Base-by-base conservation (phyloP, 2,113 vertebrate genomes). In the Phaethon lepturus region DNA sequence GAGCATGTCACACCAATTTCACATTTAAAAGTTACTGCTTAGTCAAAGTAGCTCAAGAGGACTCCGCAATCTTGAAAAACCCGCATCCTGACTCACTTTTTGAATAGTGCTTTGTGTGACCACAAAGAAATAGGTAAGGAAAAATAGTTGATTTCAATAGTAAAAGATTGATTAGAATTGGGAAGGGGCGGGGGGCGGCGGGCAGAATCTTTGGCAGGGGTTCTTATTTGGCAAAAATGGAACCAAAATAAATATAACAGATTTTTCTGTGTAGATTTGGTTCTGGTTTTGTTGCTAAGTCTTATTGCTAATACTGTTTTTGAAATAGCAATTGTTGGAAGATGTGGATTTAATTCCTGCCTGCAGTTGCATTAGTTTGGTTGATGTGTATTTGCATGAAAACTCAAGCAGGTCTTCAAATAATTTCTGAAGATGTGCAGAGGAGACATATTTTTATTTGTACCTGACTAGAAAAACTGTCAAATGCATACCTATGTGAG, bases 131-230 rank as follows among this genome's bases (percentile, higher is more conserved):
- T 64, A 83, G 29, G 23, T 52, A 47, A 73, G 24, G 42, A 58
- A 64, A 60, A 14, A 0, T 18, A 26, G 6, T 22, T 74, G 14
- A 53, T 69, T 49, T 35, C 22, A 84, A 49, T 44, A 42, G 4
- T 29, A 40, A 38, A 76, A 47, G 55, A 82, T 17, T 17, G 1
- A 3, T 69, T 75, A 11, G 38, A 68, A 56, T 86, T 68, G n/a
- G 13, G 35, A 86, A 53, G 9, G 26, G 52, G 8, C 15, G 5
- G 38, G 16, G 28, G 17, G 3, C 38, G 38, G 38, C 8, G 28
- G 17, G 9, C 6, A 33, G 9, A 14, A 26, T 17, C 6, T 7
- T 4, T 82, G 22, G 3, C 9, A 59, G 5, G 8, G 3, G 3
- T 68, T 74, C 11, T 81, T 62, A 66, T 47, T 45, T n/a, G 28